phyloP scores from a whole-genome alignment of 2,797 vertebrate species.

The Acridotheres tristis region DNA sequence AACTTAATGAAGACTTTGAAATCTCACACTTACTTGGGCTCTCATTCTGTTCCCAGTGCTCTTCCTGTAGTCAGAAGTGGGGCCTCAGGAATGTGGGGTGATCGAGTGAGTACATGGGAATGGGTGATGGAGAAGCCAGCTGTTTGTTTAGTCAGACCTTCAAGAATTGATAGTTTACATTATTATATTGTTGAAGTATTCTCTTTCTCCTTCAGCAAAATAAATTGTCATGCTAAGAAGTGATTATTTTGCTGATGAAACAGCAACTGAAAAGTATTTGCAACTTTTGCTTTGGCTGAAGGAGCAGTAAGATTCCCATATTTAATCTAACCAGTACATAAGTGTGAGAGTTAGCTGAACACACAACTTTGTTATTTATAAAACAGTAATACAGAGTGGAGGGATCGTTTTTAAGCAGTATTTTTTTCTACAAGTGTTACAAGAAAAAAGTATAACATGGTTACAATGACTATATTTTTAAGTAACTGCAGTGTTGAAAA shows the following conservation, averaged over 20 bases:
- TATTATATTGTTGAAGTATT: neutral
- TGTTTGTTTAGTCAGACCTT: neutral
- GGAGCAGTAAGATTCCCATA: neutral
- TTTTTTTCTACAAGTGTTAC: neutral
- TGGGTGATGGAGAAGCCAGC: neutral
- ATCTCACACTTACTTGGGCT: neutral
- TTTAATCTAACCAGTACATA: neutral
- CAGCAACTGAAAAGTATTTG: neutral
- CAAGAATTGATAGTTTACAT: neutral
- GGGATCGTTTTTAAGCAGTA: neutral
- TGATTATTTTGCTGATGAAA: neutral
- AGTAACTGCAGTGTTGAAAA: neutral
- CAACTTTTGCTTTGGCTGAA: neutral
- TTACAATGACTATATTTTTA: neutral
- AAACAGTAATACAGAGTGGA: neutral
- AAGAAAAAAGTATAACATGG: neutral
- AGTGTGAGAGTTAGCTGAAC: neutral
- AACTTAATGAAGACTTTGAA: neutral
- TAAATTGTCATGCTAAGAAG: neutral
- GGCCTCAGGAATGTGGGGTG: neutral
- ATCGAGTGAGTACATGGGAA: fast-evolving
- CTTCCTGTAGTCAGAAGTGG: neutral
- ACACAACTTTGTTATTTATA: neutral
- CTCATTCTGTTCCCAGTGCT: neutral
- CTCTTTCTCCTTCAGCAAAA: neutral